Evolutionary conservation across 2,797 vertebrate species (phyloP).

Genomic region (Discoglossus pictus): DNA sequence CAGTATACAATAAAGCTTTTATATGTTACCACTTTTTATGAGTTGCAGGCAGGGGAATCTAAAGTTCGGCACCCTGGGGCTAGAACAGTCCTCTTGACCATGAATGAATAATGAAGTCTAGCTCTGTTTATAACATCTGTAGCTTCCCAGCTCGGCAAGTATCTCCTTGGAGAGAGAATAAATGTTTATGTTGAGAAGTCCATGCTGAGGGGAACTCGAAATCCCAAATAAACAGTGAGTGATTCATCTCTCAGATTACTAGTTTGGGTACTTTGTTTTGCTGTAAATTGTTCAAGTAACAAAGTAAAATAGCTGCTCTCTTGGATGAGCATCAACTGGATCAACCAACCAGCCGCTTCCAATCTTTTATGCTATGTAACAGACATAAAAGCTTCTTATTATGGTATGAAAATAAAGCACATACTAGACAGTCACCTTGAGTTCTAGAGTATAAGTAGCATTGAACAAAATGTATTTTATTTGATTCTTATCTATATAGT

Average conservation of each 20-base stretch:
- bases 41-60: not conserved
- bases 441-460: too few relatives aligned
- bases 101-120: constrained; percentile 11
- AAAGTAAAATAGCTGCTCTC: constrained; percentile 15
- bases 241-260: constrained; percentile 26
- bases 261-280: constrained; percentile 7
- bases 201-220: constrained; percentile 27
- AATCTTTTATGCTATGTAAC: too few relatives aligned
- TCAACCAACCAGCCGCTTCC: too few relatives aligned
- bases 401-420: too few relatives aligned
- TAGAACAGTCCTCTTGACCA: constrained; percentile 34
- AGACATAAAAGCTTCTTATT: too few relatives aligned
- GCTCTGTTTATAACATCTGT: constrained; percentile 28
- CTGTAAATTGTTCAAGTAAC: constrained; percentile 21
- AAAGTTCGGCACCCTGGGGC: constrained; percentile 25
- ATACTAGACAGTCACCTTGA: too few relatives aligned
- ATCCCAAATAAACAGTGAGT: constrained; percentile 31
- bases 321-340: too few relatives aligned
- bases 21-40: not conserved
- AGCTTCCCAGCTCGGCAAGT: constrained; percentile 24
- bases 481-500: too few relatives aligned
- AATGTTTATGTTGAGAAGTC: constrained; percentile 34
- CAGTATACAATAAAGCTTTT: constrained; percentile 4
- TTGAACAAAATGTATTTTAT: too few relatives aligned
- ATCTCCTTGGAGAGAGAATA: constrained; percentile 20